These are phyloP conservation scores for Phlogophora meticulosa DNA, from an alignment of 2,888 invertebrate genomes.

Conservation along the genomic window DNA sequence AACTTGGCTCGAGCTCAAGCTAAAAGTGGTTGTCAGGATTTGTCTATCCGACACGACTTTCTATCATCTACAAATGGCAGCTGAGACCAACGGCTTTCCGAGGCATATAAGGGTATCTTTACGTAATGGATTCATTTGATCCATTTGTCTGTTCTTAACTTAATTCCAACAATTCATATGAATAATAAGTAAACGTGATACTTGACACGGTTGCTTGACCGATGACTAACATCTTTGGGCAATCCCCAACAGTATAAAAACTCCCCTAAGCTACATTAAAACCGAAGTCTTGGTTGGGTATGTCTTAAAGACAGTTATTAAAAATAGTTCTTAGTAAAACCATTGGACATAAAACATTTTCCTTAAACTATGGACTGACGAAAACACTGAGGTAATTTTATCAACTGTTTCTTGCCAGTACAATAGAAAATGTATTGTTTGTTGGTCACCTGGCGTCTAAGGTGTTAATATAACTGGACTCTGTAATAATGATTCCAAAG, in stretches of 20 bases:
- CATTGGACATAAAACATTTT: background rate
- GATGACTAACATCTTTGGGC: constrained; percentile 46
- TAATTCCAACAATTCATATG: constrained; percentile 21
- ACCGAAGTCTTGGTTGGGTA: background rate
- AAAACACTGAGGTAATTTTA: background rate
- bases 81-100: too few species aligned
- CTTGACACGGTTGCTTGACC: constrained; percentile 32
- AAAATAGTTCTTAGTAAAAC: background rate
- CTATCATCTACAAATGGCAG: too few species aligned
- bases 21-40: too few species aligned
- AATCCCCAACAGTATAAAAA: constrained; percentile 32
- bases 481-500: background rate
- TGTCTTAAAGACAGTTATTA: constrained; percentile 8
- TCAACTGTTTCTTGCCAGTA: background rate
- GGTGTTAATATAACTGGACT: too few species aligned
- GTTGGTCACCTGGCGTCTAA: too few species aligned
- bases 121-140: too few species aligned
- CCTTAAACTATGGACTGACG: background rate
- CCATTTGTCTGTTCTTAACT: constrained; percentile 15
- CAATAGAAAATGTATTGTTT: too few species aligned
- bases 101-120: too few species aligned
- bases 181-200: constrained; percentile 15
- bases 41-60: too few species aligned
- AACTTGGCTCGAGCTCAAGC: too few species aligned
- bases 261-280: background rate